A percentile compares a stretch with the other conserved stretches of the same genome.
Evolutionary conservation across 1,140 invertebrate genomes (phyloP).

Genomic region (Drosophila tropicalis): DNA sequence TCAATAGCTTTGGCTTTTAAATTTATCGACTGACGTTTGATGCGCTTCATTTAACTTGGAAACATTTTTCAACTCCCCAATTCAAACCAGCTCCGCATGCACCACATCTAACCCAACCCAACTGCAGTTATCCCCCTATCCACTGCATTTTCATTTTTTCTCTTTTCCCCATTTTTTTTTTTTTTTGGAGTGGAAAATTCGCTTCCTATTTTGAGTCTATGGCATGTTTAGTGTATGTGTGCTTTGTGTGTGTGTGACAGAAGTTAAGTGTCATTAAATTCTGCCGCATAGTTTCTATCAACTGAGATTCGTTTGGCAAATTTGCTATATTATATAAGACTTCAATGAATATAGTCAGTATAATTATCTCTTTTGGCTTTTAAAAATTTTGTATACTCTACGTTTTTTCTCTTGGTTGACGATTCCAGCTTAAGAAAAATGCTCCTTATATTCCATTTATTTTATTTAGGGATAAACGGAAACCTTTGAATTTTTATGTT

Average conservation of each 20-base stretch:
- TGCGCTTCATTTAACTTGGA: slow-evolving; percentile 81
- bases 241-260: slow-evolving; percentile 18
- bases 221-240: not conserved
- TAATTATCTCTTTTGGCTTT: not conserved
- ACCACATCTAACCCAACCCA: slow-evolving; percentile 4
- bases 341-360: not conserved
- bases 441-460: too few relatives aligned
- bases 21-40: slow-evolving; percentile 81
- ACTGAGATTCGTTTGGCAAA: slow-evolving; percentile 5
- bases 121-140: slow-evolving; percentile 7
- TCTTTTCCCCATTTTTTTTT: not conserved
- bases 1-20: slow-evolving; percentile 81
- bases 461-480: too few relatives aligned
- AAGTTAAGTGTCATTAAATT: slow-evolving; percentile 60
- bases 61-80: slow-evolving; percentile 73
- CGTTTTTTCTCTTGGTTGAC: not conserved
- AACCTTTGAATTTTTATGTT: too few relatives aligned
- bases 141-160: slow-evolving; percentile 16
- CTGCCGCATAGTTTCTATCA: slow-evolving; percentile 41
- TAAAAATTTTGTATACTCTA: too few relatives aligned
- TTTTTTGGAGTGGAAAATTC: slow-evolving; percentile 9
- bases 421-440: too few relatives aligned
- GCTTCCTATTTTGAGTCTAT: slow-evolving; percentile 5
- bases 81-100: not conserved
- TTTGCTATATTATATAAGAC: not conserved